A percentile compares a stretch with the other conserved stretches of the same genome.
Evolutionary conservation across 2,888 invertebrate species (phyloP).

Genomic region (Nycteola revayana): DNA sequence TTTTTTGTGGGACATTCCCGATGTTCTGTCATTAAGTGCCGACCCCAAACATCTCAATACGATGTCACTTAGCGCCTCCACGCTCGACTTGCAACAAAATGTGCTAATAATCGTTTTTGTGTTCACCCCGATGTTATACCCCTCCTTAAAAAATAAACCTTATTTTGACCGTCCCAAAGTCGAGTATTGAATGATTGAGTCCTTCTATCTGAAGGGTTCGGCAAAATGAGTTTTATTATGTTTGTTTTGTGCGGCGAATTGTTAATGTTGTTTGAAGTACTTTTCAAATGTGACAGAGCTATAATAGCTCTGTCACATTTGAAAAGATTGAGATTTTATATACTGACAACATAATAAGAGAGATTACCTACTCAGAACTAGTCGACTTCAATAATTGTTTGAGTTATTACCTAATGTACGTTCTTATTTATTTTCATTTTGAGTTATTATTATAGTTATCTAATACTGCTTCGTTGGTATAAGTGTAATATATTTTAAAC

Average conservation of each 20-base stretch:
- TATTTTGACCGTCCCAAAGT: conserved; percentile 1
- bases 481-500: too few species aligned
- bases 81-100: conserved; percentile 65
- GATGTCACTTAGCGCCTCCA: conserved; percentile 67
- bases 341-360: too few species aligned
- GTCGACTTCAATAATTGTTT: too few species aligned
- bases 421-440: too few species aligned
- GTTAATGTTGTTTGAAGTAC: conserved; percentile 23
- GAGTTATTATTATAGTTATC: too few species aligned
- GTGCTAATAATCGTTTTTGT: conserved; percentile 74
- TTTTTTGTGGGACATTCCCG: conserved; percentile 15
- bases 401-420: too few species aligned
- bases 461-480: too few species aligned
- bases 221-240: conserved; percentile 42
- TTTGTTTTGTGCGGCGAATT: conserved; percentile 44
- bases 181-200: conserved; percentile 2
- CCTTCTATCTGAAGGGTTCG: conserved; percentile 28
- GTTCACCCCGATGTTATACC: conserved; percentile 42
- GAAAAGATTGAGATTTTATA: too few species aligned
- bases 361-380: too few species aligned
- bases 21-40: conserved; percentile 26
- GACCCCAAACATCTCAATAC: conserved; percentile 56
- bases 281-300: too few species aligned
- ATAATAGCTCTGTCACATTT: too few species aligned
- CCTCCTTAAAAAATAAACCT: conserved; percentile 23